Conservation (phyloP, 1,140 invertebrate species). For the Cydia fagiglandana region DNA sequence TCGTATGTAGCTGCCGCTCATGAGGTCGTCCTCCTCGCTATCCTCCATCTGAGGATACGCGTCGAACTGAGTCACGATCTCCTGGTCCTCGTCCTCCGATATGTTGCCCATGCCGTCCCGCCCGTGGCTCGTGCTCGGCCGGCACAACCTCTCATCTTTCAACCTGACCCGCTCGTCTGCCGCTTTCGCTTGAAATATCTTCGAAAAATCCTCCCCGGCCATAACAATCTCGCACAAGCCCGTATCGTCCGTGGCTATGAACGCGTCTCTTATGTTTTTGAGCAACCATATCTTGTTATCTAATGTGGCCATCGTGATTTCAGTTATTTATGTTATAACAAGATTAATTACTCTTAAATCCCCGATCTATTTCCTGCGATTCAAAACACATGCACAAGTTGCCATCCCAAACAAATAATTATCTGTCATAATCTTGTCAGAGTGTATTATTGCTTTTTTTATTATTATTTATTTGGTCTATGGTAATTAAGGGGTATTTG, state of each 20-base stretch:
- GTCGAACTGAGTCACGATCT: slow-evolving; percentile 80
- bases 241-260: slow-evolving; percentile 97
- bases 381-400: slow-evolving; percentile 29
- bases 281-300: slow-evolving; percentile 95
- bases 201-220: slow-evolving; percentile 87
- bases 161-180: slow-evolving; percentile 64
- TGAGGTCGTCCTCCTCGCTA: slow-evolving; percentile 87
- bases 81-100: slow-evolving; percentile 80
- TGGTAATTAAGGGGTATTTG: neutral
- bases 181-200: slow-evolving; percentile 80
- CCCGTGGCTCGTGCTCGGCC: slow-evolving; percentile 77
- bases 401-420: slow-evolving; percentile 28
- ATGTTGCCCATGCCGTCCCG: slow-evolving; percentile 84
- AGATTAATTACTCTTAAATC: slow-evolving; percentile 4
- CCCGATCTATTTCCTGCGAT: slow-evolving; percentile 3
- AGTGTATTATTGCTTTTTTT: neutral
- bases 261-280: slow-evolving; percentile 95
- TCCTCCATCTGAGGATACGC: slow-evolving; percentile 88
- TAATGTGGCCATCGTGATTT: slow-evolving; percentile 90
- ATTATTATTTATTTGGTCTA: neutral
- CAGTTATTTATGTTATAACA: slow-evolving; percentile 1
- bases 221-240: slow-evolving; percentile 90
- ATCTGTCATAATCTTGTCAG: neutral
- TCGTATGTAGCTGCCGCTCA: slow-evolving; percentile 77
- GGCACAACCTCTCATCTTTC: slow-evolving; percentile 51